Evolutionary conservation across 2,113 vertebrate genomes (phyloP).

Genomic region (Chascanopsetta lugubris): DNA sequence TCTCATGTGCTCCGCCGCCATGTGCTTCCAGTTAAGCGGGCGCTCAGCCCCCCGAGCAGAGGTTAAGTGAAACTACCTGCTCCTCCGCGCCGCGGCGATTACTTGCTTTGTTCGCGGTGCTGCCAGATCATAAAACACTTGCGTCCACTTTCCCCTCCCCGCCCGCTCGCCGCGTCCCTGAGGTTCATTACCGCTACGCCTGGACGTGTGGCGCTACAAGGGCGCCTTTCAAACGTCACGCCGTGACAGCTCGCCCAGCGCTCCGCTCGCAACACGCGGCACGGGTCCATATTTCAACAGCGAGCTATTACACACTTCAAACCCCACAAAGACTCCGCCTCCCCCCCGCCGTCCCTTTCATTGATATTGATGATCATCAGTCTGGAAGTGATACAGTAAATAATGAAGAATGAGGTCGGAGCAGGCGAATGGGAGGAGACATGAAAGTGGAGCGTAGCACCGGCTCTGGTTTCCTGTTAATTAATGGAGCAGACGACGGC

Average conservation of each 20-base stretch:
- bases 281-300: conserved; percentile 51
- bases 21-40: conserved; percentile 79
- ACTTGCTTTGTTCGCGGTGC: conserved; percentile 75
- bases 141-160: conserved; percentile 62
- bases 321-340: conserved; percentile 15
- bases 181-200: conserved; percentile 75
- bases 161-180: conserved; percentile 59
- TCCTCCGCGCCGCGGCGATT: conserved; percentile 77
- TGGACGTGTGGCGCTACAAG: conserved; percentile 71
- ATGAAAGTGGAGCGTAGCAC: conserved; percentile 71
- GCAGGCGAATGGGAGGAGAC: conserved; percentile 70
- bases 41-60: conserved; percentile 66
- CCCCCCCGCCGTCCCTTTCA: neutral
- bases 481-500: conserved; percentile 77
- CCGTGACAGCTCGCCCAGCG: conserved; percentile 56
- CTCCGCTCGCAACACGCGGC: conserved; percentile 32
- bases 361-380: conserved; percentile 61
- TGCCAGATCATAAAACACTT: conserved; percentile 80
- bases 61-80: conserved; percentile 82
- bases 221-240: conserved; percentile 59
- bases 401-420: conserved; percentile 75
- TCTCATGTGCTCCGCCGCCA: conserved; percentile 62
- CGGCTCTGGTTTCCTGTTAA: conserved; percentile 81
- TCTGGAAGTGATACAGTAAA: conserved; percentile 71
- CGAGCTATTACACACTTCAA: conserved; percentile 45